Percentiles rank a stretch among this genome's conserved stretches.
Evolutionary conservation across 2,113 vertebrate genomes (phyloP).

Genomic region (Passer montanus): DNA sequence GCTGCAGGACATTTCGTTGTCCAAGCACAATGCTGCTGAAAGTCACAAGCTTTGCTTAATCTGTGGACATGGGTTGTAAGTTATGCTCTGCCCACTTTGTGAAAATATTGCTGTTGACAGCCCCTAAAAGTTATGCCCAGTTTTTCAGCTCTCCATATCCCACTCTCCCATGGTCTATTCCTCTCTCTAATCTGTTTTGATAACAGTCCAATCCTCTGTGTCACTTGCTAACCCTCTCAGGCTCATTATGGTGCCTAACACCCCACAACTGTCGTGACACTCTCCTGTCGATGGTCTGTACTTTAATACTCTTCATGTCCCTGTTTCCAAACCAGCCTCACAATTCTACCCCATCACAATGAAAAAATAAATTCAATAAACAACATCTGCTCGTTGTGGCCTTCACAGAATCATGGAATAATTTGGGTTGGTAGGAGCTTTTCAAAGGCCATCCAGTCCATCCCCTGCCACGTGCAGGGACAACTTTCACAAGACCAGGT

Average conservation of each 20-base stretch:
- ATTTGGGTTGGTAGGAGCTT: background rate
- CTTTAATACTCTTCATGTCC: background rate
- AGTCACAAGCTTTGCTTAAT: background rate
- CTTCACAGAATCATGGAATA: background rate
- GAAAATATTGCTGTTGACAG: background rate
- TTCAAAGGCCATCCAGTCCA: background rate
- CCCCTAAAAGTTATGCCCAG: background rate
- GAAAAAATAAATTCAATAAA: background rate
- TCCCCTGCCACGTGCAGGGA: background rate
- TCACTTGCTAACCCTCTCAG: background rate
- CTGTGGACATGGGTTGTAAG: accelerated
- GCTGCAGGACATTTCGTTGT: constrained; percentile 3
- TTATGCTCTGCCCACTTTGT: background rate
- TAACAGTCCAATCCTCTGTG: background rate
- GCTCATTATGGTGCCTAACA: background rate
- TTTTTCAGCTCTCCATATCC: background rate
- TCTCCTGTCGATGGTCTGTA: background rate
- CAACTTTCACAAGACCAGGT: background rate
- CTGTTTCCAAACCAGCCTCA: background rate
- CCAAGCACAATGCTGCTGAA: background rate
- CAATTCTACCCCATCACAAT: background rate
- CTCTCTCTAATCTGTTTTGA: background rate
- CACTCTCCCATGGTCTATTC: background rate
- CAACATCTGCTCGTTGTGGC: background rate
- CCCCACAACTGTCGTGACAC: accelerated